Base-by-base conservation (phyloP, 2,888 invertebrate genomes). In the Drosophila recens region DNA sequence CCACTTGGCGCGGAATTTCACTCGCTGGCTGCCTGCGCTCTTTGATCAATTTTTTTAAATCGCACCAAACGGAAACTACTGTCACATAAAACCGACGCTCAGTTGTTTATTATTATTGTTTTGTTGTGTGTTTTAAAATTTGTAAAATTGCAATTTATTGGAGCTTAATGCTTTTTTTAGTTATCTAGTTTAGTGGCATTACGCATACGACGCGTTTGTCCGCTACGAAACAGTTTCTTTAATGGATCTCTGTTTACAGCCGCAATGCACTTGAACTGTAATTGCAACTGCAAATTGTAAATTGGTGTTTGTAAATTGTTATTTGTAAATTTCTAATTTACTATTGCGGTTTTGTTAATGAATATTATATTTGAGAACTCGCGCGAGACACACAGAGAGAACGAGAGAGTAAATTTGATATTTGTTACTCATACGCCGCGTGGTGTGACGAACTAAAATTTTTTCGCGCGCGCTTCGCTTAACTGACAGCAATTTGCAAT, bases 391-490 rank as follows among this genome's bases (percentile, higher is more conserved):
- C 45, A 57, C 4, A 30, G 15, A 43, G 6, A 23, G 58, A 38
- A 38, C 11, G 46, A 23, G 10, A 38, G 43, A 65, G 61, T 62
- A 45, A 23, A 73, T 61, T 66, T 74, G 45, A 46, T 36, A 63
- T 67, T 67, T 70, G 69, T 79, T 76, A 72, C 80, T 72, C 74
- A 83, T 85, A 83, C 88, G 81, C 88, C 83, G 75, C 72, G 77
- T 87, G 71, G 67, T 72, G 52, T 36, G 52, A 51, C 57, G 38
- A 67, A 51, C 43, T 11, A 53, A 58, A 49, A 67, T 54, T 77
- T 57, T 77, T 78, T 64, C 54, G 70, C 80, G 82, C 83, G 86
- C 80, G 66, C 57, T 79, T 73, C 49, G 54, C 67, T 69, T 61
- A 82, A 76, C 70, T 79, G 67, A 70, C 75, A 70, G 74, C 82